Base-by-base conservation (phyloP, 2,888 invertebrate genomes). In the Drepanosiphum platanoidis region DNA sequence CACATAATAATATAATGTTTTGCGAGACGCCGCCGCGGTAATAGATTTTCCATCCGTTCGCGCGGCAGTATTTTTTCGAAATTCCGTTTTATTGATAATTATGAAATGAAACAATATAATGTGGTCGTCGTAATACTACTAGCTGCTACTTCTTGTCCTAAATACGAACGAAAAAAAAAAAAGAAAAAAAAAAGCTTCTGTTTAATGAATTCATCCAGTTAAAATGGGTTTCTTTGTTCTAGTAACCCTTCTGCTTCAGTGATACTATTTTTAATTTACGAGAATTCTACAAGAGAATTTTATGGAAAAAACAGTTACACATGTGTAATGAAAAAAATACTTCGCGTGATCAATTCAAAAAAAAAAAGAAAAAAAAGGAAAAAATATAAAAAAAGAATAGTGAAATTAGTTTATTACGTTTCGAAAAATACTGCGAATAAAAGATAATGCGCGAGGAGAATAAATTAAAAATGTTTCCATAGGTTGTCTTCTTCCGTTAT, bases 241-340 rank as follows among this genome's bases (percentile, higher is more conserved):
- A 71, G 18, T 70, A 58, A 52, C 18, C 36, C 1, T 81, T 81
- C 8, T 61, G 30, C n/a, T 39, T 58, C 36, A 58, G 30, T 0
- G 11, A 81, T 36, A 58, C 30, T 58, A 81, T 39, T 71, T 81
- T 81, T 58, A 52, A 58, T 71, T 71, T 71, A 39, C 13, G 30
- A 22, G 0, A 71, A 58, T 81, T 36, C 18, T 39, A 22, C 8
- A 70, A 52, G 27, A 27, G 27, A 34, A 80, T 58, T 46, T 18
- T 36, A 74, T 15, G 8, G 4, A 46, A 39, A 30, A 72, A 71
- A 68, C 18, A 36, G 22, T n/a, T n/a, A n/a, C 58, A 58, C 18
- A n/a, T n/a, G 18, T 58, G n/a, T 58, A 61, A 61, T 61, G 32
- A 36, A 68, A 9, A 18, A 9, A 77, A 3, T 0, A 30, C 5